Evolutionary conservation across 2,113 vertebrate genomes (phyloP), one percentile per base, ranked within the genome.

Genomic region (Centropus bengalensis): DNA sequence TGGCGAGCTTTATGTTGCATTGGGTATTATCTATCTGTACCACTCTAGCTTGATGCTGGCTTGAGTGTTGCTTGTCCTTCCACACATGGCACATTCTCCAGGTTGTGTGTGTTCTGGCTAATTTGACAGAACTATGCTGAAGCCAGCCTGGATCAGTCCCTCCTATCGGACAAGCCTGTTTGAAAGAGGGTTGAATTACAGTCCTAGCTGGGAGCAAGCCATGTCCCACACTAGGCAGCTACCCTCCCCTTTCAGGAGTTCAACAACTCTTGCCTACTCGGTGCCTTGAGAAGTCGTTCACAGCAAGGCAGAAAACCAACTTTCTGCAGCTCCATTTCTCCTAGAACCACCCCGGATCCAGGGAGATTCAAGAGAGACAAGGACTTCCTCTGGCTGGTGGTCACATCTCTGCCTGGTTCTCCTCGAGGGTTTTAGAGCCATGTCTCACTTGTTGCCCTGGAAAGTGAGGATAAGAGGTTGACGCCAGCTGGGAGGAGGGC

Each of bases 21-120:
- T 86, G 64, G 28, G 86, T 92, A 93, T 91, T 94, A 92, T 93
- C 86, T 90, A 73, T 86, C 92, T 95, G 88, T 68, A 78, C 88
- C 60, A 59, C 68, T 82, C 69, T n/a, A 17, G 64, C 77, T 92
- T 58, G 94, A 68, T 56, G 77, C 60, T 93, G 92, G 88, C 86
- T 94, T 1, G 0, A 64, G 47, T 30, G 86, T n/a, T 92, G 84
- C 91, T 95, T 92, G 80, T 92, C 91, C 86, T 91, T 87, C 76
- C 92, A 93, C 91, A 92, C 88, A 94, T 93, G 92, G 91, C 95
- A 93, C 6, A 2, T 36, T 3, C 56, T 91, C 73, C 0, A 0
- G 73, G 75, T 94, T 1, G 1, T 47, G 60, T 69, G 44, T 14
- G 64, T 88, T 77, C 78, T 20, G 16, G 82, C 64, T 88, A 88